phyloP scores from a whole-genome alignment of 2,888 invertebrate genomes.

The Lordiphosa andalusiaca region DNA sequence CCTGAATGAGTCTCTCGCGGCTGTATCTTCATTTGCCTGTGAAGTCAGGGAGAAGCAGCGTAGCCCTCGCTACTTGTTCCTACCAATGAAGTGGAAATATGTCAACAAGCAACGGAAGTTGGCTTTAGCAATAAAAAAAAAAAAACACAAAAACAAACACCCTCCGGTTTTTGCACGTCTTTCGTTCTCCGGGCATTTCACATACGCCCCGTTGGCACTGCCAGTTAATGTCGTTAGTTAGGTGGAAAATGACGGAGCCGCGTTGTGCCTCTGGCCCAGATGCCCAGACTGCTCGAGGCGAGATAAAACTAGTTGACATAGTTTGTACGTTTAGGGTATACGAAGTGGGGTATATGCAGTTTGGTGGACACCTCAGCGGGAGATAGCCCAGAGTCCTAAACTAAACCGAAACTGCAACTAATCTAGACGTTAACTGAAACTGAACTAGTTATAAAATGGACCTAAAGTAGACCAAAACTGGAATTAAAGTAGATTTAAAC shows the following conservation, averaged over 20 bases:
- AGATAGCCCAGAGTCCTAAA: no score
- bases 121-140: conserved; percentile 50
- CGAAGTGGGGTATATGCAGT: conserved; percentile 11
- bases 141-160: conserved; percentile 23
- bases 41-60: conserved; percentile 5
- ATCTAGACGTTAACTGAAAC: no score
- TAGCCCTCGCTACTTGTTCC: conserved; percentile 40
- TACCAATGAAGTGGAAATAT: conserved; percentile 74
- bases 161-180: conserved; percentile 1
- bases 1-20: conserved; percentile 59
- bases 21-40: conserved; percentile 60
- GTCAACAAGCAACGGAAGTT: conserved; percentile 74
- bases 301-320: conserved; percentile 72
- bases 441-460: no score
- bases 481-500: no score
- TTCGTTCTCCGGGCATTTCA: conserved; percentile 34
- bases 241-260: conserved; percentile 18
- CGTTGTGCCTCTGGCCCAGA: conserved; percentile 39
- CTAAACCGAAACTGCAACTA: no score
- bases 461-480: no score
- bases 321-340: conserved; percentile 28
- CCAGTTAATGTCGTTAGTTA: conserved; percentile 65
- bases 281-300: conserved; percentile 27
- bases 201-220: conserved; percentile 54
- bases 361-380: no score